Percentiles rank a stretch among this genome's conserved stretches.
Evolutionary conservation across 2,888 invertebrate genomes (phyloP).

Genomic region (Eupithecia exiguata): DNA sequence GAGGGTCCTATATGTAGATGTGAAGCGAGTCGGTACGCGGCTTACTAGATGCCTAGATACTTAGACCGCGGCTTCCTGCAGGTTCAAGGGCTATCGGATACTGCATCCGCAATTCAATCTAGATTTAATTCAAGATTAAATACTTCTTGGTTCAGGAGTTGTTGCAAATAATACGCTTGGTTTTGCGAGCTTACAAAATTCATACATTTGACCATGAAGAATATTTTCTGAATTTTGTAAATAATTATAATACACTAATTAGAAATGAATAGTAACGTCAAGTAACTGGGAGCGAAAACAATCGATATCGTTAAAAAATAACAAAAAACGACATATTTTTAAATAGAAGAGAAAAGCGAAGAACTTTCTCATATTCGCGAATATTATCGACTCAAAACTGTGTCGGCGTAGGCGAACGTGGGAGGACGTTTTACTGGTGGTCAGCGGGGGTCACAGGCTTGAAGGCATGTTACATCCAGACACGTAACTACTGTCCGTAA

Average conservation of each 20-base stretch:
- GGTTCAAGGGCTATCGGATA: constrained; percentile 10
- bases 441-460: constrained; percentile 25
- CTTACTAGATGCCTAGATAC: constrained; percentile 11
- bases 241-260: not conserved
- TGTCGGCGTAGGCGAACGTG: constrained; percentile 23
- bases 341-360: not conserved
- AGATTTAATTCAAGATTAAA: not conserved
- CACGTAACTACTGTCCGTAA: constrained; percentile 9
- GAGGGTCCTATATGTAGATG: constrained; percentile 25
- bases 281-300: not conserved
- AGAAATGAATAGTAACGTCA: not conserved
- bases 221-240: not conserved
- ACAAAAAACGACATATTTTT: not conserved
- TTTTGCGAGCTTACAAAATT: not conserved
- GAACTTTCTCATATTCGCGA: not conserved
- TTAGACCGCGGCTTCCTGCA: constrained; percentile 1
- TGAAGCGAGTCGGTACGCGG: constrained; percentile 10
- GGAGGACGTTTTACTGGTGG: constrained; percentile 21
- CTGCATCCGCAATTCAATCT: constrained; percentile 5
- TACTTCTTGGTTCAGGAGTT: not conserved
- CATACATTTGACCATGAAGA: not conserved
- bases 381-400: constrained; percentile 12
- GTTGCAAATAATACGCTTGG: not conserved
- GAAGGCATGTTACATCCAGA: constrained; percentile 10
- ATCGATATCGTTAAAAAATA: constrained; percentile 8